These are phyloP conservation scores for Halisarca cf. caerulea DNA, from an alignment of 37 sponge, comb jelly and placozoan genomes.

Conservation along the genomic window DNA sequence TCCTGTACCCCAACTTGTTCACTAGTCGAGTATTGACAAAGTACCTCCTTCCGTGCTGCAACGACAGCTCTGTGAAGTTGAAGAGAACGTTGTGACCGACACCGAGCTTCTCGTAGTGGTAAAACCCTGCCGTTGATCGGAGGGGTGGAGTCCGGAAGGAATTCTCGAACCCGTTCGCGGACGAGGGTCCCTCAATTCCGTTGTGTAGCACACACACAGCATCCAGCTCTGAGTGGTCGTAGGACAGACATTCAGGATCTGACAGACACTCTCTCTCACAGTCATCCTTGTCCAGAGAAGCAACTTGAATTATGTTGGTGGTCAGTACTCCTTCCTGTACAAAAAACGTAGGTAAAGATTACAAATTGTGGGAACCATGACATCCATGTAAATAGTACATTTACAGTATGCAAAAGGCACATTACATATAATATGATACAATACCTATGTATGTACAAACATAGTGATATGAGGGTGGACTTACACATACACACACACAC, in stretches of 20 bases:
- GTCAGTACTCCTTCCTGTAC: slow-evolving; percentile 47
- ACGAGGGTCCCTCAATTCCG: slow-evolving; percentile 59
- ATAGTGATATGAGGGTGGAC: too few species aligned
- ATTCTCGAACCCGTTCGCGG: slow-evolving; percentile 38
- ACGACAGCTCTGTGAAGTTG: slow-evolving; percentile 26
- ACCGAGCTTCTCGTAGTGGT: slow-evolving; percentile 78
- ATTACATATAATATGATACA: too few species aligned
- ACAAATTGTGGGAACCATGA: too few species aligned
- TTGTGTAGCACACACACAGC: slow-evolving; percentile 60
- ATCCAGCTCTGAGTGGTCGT: slow-evolving; percentile 62
- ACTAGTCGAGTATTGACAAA: slow-evolving; percentile 64
- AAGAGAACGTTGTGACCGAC: slow-evolving; percentile 50
- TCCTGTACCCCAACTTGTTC: slow-evolving; percentile 65
- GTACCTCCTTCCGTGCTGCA: slow-evolving; percentile 53
- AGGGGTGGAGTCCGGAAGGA: slow-evolving; percentile 48
- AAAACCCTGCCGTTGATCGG: slow-evolving; percentile 29
- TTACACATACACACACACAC: too few species aligned
- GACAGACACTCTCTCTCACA: slow-evolving; percentile 47
- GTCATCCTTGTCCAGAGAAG: not conserved
- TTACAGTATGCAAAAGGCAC: too few species aligned
- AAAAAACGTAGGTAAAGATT: too few species aligned
- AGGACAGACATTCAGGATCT: slow-evolving; percentile 49
- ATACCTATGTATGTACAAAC: too few species aligned
- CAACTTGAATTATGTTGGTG: not conserved
- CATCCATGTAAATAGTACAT: too few species aligned